Evolutionary conservation across 2,797 vertebrate genomes (phyloP), one percentile per base, ranked within the genome.

Genomic region (Danio albolineatus): DNA sequence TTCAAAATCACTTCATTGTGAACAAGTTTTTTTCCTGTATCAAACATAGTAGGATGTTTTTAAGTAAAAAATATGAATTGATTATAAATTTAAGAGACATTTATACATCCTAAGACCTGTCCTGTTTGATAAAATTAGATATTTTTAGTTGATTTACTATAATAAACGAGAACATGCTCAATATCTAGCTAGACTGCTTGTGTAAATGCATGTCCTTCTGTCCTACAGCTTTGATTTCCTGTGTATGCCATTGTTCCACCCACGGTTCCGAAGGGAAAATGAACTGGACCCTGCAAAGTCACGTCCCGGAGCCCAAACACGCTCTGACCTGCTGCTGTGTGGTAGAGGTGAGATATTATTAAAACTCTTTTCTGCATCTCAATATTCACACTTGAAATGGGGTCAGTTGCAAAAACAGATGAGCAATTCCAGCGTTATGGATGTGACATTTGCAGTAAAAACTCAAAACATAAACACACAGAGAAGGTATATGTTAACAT

Each of bases 171-270:
- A 7, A 38, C 38, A 3, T 5, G 17, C 16, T 1, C 14, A 56
- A 19, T 38, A 16, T 19, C 61, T 28, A 1, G 28, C 61, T 28
- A 1, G 28, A 28, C 5, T 48, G 12, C 53, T 28, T 17, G 16
- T 46, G 1, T 64, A 5, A 46, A 66, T 56, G 0, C 12, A 19
- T 59, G 12, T 36, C 5, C 4, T 49, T 79, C 7, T 51, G 10
- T 51, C 51, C 6, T 56, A n/a, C 66, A 97, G 96, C 87, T 98
- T 98, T 88, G 97, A 98, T 89, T 98, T 98, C 91, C 93, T 98
- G 78, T 97, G 96, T 87, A 96, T 97, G 96, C 97, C 97, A 16
- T 90, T 98, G 73, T 97, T 96, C 90, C 96, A 98, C 85, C 94
- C 96, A 54, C 93, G 96, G 77, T 96, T 96, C 90, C 93, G 90